Evolutionary conservation across 1,140 invertebrate species (phyloP).

Genomic region (Ctenoplectra terminalis): DNA sequence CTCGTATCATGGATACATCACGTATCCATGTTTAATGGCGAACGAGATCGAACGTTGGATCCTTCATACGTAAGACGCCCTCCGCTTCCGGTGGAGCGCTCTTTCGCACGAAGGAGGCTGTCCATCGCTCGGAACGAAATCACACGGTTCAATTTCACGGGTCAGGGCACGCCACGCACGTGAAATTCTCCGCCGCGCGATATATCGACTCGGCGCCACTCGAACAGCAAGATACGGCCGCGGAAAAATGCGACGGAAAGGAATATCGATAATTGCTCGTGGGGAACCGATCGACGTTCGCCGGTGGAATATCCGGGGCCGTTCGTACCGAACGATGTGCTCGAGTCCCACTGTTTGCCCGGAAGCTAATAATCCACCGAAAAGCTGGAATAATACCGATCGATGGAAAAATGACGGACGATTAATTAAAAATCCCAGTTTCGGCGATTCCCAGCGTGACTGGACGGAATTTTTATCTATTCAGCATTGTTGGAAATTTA

Average conservation of each 20-base stretch:
- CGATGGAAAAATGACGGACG: conserved; percentile 2
- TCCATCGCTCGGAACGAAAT: conserved; percentile 72
- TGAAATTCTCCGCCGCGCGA: conserved; percentile 56
- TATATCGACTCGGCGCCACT: conserved; percentile 16
- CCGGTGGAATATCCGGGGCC: neutral
- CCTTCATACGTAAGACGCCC: conserved; percentile 55
- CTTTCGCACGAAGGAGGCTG: conserved; percentile 48
- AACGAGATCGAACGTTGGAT: conserved; percentile 35
- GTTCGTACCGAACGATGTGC: neutral
- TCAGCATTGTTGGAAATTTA: neutral
- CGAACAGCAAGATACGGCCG: neutral
- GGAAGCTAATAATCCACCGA: conserved; percentile 30
- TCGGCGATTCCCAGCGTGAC: neutral
- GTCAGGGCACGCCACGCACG: conserved; percentile 59
- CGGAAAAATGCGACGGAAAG: conserved; percentile 38
- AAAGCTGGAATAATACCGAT: conserved; percentile 2
- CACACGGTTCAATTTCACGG: conserved; percentile 75
- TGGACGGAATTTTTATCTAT: neutral
- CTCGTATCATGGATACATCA: too few relatives aligned
- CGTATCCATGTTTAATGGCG: conserved; percentile 11
- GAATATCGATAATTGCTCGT: conserved; percentile 44
- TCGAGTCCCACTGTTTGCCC: conserved; percentile 9
- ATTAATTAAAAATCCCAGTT: conserved; percentile 26
- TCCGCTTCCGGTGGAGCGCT: conserved; percentile 24
- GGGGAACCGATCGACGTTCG: conserved; percentile 32